Evolutionary conservation across 2,113 vertebrate species (phyloP).

Genomic region (Platycercus adscitus): DNA sequence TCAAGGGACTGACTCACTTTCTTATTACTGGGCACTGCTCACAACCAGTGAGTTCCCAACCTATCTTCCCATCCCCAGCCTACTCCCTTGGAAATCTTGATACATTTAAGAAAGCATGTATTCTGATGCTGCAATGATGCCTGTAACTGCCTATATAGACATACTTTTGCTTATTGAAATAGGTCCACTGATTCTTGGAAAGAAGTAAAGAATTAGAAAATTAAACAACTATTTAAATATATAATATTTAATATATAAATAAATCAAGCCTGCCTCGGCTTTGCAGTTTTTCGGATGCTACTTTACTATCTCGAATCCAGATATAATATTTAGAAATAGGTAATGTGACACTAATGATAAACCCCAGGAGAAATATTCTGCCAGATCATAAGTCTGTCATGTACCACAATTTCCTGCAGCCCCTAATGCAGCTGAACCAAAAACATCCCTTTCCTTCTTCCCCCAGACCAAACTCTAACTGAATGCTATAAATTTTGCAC

Average conservation of each 20-base stretch:
- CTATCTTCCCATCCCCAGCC: neutral
- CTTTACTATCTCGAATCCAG: neutral
- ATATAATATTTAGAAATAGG: neutral
- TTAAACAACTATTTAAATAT: neutral
- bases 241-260: neutral
- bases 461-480: neutral
- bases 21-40: neutral
- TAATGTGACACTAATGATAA: neutral
- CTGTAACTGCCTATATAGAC: neutral
- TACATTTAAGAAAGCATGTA: neutral
- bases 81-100: neutral
- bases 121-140: neutral
- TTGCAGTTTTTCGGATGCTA: neutral
- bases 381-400: neutral
- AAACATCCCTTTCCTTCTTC: neutral
- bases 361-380: neutral
- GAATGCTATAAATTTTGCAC: slow-evolving; percentile 10
- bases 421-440: neutral
- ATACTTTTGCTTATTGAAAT: neutral
- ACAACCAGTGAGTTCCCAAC: neutral
- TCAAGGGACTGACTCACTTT: neutral
- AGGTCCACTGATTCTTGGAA: neutral
- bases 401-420: neutral
- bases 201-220: neutral
- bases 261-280: neutral